Base-by-base conservation (phyloP, 2,113 vertebrate species). In the Rhinopomastus cyanomelas region DNA sequence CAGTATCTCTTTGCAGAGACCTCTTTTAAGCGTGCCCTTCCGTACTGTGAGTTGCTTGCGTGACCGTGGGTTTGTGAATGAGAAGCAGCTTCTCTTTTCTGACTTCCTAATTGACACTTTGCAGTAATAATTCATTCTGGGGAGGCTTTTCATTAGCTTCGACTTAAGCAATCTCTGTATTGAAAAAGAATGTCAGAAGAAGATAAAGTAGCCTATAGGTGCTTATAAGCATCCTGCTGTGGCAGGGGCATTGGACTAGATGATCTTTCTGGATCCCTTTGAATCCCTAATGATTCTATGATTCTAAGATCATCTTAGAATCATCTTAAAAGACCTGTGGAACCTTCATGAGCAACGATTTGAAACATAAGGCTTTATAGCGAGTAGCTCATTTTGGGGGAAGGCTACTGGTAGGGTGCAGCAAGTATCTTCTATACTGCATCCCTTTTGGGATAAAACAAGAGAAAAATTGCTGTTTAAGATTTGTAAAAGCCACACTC, bases 391-490 rank as follows among this genome's bases (percentile, higher is more conserved):
- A 10, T 65, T 77, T 37, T 52, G 44, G 6, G 34, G 73, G 46
- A 77, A 71, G 42, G n/a, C 5, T 79, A 17, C 16, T 14, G 15
- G n/a, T 87, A 67, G 36, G 34, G 21, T 60, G 37, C 29, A 39
- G 0, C 72, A 29, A 8, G 4, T 59, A 27, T 12, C 34, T 53
- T 80, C 18, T 55, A 4, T 32, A 1, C 30, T 60, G 0, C 44
- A 13, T 46, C 65, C 79, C 44, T 71, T 69, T 37, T 32, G 16
- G 61, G 74, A 64, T 39, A 78, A n/a, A 36, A 9, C 11, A 48
- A 44, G 32, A 77, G 11, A 56, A 12, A 67, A 36, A 18, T 56
- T 48, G 11, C 65, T 6, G 27, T n/a, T 80, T 73, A 34, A 25
- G n/a, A 60, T 53, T 68, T 69, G 10, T 32, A 55, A 81, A 73